These are phyloP conservation scores for Phyllopteryx taeniolatus DNA, from an alignment of 2,113 vertebrate species.

Conservation along the genomic window DNA sequence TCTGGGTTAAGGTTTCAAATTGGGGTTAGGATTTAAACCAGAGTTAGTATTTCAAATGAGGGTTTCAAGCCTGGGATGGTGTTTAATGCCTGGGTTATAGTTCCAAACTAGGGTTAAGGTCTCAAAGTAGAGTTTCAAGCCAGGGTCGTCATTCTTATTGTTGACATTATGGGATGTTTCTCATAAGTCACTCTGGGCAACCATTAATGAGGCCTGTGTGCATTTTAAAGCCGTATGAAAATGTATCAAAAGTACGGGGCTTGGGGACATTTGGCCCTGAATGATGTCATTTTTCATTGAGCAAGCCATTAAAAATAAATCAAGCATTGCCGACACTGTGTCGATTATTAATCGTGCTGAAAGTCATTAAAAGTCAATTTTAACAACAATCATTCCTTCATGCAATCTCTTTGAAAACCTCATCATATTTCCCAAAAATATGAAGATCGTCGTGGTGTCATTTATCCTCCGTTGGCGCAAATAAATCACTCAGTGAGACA, in stretches of 20 bases:
- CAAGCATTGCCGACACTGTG: conserved; percentile 55
- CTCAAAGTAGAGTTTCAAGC: background rate
- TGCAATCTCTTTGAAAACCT: conserved; percentile 53
- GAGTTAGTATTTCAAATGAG: background rate
- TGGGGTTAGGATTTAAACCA: background rate
- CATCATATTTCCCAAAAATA: conserved; percentile 49
- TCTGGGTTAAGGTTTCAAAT: background rate
- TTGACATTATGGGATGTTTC: too few relatives aligned
- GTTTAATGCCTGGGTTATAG: too few relatives aligned
- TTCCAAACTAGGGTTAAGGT: background rate
- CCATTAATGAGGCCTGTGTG: background rate
- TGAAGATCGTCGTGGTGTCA: conserved; percentile 41
- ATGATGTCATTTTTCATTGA: conserved; percentile 56
- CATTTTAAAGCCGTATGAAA: background rate
- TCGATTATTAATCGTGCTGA: conserved; percentile 61
- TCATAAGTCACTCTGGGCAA: background rate
- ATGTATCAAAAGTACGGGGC: background rate
- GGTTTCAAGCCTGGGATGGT: background rate
- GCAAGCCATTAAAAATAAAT: conserved; percentile 67
- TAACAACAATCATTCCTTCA: conserved; percentile 65
- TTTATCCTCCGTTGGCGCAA: conserved; percentile 38
- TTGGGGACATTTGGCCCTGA: background rate
- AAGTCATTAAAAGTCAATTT: conserved; percentile 69
- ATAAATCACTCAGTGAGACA: conserved; percentile 62
- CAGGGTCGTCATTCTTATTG: too few relatives aligned